Evolutionary conservation across 2,888 invertebrate genomes (phyloP).

Genomic region (Eudemis profundana): DNA sequence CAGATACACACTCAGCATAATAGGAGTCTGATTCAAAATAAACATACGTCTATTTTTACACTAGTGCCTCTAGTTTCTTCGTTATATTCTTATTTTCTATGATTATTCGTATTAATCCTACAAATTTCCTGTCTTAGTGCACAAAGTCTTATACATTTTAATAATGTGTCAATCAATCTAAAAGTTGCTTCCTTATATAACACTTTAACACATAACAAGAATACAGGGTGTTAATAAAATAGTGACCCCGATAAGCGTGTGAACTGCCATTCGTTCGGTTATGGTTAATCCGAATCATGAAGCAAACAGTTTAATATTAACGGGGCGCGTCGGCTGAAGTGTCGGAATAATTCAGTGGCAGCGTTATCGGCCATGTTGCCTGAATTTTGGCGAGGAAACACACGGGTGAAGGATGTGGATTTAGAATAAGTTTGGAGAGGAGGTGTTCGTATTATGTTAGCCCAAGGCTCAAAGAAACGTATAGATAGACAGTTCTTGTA

Average conservation of each 20-base stretch:
- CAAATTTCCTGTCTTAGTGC: no score
- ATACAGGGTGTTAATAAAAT: no score
- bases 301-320: neutral
- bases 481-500: no score
- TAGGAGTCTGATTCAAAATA: slow-evolving; percentile 2
- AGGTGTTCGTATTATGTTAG: no score
- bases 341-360: neutral
- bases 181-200: no score
- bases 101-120: no score
- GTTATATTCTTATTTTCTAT: no score
- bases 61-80: neutral
- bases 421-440: neutral
- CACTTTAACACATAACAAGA: no score
- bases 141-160: no score
- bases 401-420: neutral
- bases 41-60: neutral
- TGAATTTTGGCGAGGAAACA: neutral
- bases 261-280: neutral
- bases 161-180: no score
- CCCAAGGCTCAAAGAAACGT: no score
- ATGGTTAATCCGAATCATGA: neutral
- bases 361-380: neutral
- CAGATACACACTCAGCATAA: neutral
- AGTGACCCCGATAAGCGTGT: no score
- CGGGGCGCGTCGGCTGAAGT: neutral